These are phyloP conservation scores for Orgyia antiqua DNA, from an alignment of 2,888 invertebrate species.

Conservation along the genomic window DNA sequence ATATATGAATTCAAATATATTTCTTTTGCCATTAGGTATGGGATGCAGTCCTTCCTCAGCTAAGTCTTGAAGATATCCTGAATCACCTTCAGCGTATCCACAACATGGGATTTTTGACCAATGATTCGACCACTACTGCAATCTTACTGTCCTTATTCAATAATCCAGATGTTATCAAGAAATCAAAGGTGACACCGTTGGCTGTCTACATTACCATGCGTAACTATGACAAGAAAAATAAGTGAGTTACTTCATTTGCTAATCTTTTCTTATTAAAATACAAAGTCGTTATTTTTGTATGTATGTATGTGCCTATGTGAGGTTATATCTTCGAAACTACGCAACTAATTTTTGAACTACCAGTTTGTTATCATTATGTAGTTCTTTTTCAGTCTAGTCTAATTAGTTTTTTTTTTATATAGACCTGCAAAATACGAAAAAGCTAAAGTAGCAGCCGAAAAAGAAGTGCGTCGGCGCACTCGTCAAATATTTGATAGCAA, in stretches of 20 bases:
- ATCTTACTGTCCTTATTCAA: slow-evolving; percentile 72
- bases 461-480: slow-evolving; percentile 53
- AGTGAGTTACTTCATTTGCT: slow-evolving; percentile 54
- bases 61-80: slow-evolving; percentile 73
- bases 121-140: slow-evolving; percentile 65
- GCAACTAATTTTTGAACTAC: too few species aligned
- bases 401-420: slow-evolving; percentile 1
- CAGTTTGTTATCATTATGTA: too few species aligned
- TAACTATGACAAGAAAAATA: slow-evolving; percentile 80
- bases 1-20: too few species aligned
- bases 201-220: slow-evolving; percentile 78
- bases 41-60: slow-evolving; percentile 76
- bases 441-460: slow-evolving; percentile 47
- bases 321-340: too few species aligned
- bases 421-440: slow-evolving; percentile 61
- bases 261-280: too few species aligned
- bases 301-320: too few species aligned
- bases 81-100: slow-evolving; percentile 79
- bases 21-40: slow-evolving; percentile 69
- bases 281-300: too few species aligned
- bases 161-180: slow-evolving; percentile 62
- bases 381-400: too few species aligned
- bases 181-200: slow-evolving; percentile 60
- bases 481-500: slow-evolving; percentile 53
- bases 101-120: slow-evolving; percentile 78